These are phyloP conservation scores for Hydra vulgaris DNA, from an alignment of 30 jellyfish, hydroid and myxozoan species.

Conservation along the genomic window DNA sequence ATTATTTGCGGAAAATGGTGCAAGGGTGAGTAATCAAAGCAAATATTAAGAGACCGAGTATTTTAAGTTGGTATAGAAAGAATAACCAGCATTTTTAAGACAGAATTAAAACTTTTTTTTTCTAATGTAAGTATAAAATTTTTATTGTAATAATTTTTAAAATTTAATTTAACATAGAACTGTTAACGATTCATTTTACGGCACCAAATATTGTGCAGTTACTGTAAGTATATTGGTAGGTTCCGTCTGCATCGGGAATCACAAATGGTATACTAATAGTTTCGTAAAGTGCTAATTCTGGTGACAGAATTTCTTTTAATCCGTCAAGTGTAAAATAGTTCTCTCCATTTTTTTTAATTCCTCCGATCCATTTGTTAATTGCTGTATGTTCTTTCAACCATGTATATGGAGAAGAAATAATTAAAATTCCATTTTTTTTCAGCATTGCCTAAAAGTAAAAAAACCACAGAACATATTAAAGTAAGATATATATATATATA, in stretches of 20 bases:
- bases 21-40: too few relatives aligned
- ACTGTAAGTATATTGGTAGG: conserved; percentile 28
- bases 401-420: conserved; percentile 23
- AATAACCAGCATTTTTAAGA: too few relatives aligned
- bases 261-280: conserved; percentile 16
- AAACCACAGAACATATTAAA: too few relatives aligned
- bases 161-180: too few relatives aligned
- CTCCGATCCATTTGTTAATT: conserved; percentile 17
- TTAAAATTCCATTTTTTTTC: neutral
- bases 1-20: too few relatives aligned
- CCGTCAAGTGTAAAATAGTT: conserved; percentile 15
- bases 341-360: conserved; percentile 20
- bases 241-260: conserved; percentile 35
- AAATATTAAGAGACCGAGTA: too few relatives aligned
- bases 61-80: too few relatives aligned
- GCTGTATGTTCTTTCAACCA: conserved; percentile 22
- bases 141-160: too few relatives aligned
- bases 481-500: too few relatives aligned
- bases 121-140: too few relatives aligned
- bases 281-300: conserved; percentile 15
- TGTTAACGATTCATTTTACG: neutral
- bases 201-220: conserved; percentile 25
- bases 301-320: conserved; percentile 3
- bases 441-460: conserved; percentile 26
- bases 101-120: too few relatives aligned